These are phyloP conservation scores for Brachyrhaphis roseni DNA, from an alignment of 2,797 vertebrate species.

Conservation along the genomic window DNA sequence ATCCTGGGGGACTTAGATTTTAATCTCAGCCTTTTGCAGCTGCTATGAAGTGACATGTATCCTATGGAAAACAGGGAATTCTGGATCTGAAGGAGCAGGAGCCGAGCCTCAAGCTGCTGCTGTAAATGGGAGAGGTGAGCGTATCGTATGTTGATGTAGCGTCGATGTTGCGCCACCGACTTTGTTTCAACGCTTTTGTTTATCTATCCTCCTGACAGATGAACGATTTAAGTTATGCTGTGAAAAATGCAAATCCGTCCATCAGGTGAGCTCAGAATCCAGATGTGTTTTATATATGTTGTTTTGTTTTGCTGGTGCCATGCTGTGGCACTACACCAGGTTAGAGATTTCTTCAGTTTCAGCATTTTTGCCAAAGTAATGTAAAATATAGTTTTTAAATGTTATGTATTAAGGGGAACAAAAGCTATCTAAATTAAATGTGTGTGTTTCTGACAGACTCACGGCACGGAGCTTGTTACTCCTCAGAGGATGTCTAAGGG, in stretches of 20 bases:
- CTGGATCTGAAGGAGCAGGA: slow-evolving; percentile 21
- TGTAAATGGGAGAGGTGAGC: slow-evolving; percentile 57
- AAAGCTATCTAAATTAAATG: not conserved
- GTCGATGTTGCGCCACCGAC: not conserved
- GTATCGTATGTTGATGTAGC: not conserved
- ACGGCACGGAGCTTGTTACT: slow-evolving; percentile 79
- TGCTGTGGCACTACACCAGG: too few relatives aligned
- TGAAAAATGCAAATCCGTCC: slow-evolving; percentile 77
- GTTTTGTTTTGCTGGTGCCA: not conserved
- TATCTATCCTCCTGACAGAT: slow-evolving; percentile 44
- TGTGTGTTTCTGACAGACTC: slow-evolving; percentile 74
- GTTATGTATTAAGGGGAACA: not conserved
- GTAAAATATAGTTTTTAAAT: not conserved
- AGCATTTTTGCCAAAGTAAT: not conserved
- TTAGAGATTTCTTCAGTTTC: not conserved
- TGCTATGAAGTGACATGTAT: not conserved
- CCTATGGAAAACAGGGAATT: not conserved
- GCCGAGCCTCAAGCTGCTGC: slow-evolving; percentile 12
- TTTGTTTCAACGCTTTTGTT: not conserved
- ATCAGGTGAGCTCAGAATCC: slow-evolving; percentile 59
- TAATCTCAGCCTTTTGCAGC: not conserved
- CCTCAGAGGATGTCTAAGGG: slow-evolving; percentile 83
- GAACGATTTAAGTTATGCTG: slow-evolving; percentile 58
- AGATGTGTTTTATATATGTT: not conserved
- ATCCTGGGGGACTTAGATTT: not conserved